A percentile compares a stretch with the other conserved stretches of the same genome.
Conservation (phyloP, 2,888 invertebrate species). For the Bombylius discolor region DNA sequence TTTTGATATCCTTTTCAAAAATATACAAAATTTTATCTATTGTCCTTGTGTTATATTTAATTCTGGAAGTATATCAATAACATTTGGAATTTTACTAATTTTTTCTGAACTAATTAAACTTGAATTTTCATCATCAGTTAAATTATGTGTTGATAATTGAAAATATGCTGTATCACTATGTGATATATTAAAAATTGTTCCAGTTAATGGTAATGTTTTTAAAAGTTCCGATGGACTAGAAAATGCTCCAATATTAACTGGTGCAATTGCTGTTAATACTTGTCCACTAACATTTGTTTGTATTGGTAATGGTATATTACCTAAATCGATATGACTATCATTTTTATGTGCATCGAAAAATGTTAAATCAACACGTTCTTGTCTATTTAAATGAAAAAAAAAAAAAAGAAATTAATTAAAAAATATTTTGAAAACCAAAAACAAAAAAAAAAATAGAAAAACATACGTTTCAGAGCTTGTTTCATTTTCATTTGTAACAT, state of each 20-base stretch:
- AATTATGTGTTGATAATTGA: slow-evolving; percentile 28
- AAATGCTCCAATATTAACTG: slow-evolving; percentile 37
- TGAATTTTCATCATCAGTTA: slow-evolving; percentile 20
- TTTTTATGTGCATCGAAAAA: slow-evolving; percentile 41
- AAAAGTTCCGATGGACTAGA: slow-evolving; percentile 31
- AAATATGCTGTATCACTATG: slow-evolving; percentile 35
- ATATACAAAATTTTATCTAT: too few species aligned
- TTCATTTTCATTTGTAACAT: slow-evolving; percentile 36
- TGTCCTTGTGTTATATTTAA: not conserved
- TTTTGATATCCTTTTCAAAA: too few species aligned
- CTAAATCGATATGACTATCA: slow-evolving; percentile 38
- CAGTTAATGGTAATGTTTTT: slow-evolving; percentile 30
- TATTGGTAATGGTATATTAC: slow-evolving; percentile 41
- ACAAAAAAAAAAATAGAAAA: too few species aligned
- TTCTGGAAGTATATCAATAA: slow-evolving; percentile 22
- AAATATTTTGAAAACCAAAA: too few species aligned
- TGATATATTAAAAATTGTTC: slow-evolving; percentile 35
- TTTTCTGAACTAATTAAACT: slow-evolving; percentile 18
- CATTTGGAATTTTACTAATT: slow-evolving; percentile 23
- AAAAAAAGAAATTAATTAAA: not conserved
- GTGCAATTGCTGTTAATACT: slow-evolving; percentile 40
- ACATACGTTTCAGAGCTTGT: slow-evolving; percentile 24
- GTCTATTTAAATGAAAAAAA: slow-evolving; percentile 26
- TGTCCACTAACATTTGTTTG: slow-evolving; percentile 43
- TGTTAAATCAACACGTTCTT: slow-evolving; percentile 42